Evolutionary conservation across 2,797 vertebrate genomes (phyloP), one percentile per base, ranked within the genome.

Genomic region (Spheniscus humboldti): DNA sequence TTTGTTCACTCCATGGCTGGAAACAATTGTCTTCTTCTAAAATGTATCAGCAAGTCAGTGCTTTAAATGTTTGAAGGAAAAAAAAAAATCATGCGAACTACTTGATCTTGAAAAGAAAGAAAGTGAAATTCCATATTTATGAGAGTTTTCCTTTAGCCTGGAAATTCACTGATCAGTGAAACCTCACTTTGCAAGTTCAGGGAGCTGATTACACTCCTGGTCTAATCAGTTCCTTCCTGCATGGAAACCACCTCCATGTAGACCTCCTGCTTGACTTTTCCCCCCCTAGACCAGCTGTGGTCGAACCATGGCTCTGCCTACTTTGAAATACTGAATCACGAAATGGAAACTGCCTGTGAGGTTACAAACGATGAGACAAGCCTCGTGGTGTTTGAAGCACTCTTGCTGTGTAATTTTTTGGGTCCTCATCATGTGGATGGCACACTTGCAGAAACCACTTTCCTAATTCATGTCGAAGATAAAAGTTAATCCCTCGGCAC

Each of bases 171-270:
- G 88, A 85, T 94, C 87, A 92, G 87, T 94, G 90, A 95, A 88
- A 89, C 52, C 45, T 95, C 80, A 33, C 83, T 96, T 92, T 95
- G 57, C 71, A 94, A 74, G 88, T 96, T 93, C 88, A 93, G 93
- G 76, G 77, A 94, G 71, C 87, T 96, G 93, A 95, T 97, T 97
- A 92, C 52, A 25, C 69, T 92, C 69, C 88, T 89, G 78, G 76
- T 95, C 69, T 96, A 95, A 97, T 96, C 91, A 96, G 91, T 69
- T 93, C 31, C 92, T 95, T 91, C 81, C 73, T 79, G 47, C 53
- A 47, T 79, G 80, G 69, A 83, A 91, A 39, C 19, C 37, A 75
- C 41, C 57, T 91, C 66, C 55, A 39, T 16, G 6, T 11, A 92
- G 73, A 94, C 55, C 78, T 95, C 80, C 89, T 0, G 6, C 85